Base-by-base conservation (phyloP, 2,797 vertebrate genomes). In the Tympanoctomys barrerae region DNA sequence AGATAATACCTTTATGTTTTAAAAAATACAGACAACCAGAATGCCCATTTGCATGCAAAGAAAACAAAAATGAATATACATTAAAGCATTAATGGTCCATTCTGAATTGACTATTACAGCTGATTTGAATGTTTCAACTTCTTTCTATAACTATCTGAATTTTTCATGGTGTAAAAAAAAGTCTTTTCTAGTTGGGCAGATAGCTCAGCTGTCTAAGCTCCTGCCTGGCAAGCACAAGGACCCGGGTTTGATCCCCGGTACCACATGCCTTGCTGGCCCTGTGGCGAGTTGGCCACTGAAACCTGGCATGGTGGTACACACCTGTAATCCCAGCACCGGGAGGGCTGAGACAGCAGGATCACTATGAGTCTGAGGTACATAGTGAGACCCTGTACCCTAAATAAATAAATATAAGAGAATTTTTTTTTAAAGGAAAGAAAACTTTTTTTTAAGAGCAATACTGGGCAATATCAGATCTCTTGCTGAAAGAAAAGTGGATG, bases 101-200 rank as follows among this genome's bases (percentile, higher is more conserved):
- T 93, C 33, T 91, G 54, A 95, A 84, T 68, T 75, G 57, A 92
- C 42, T 42, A 31, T 33, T 73, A 64, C 22, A 42, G 12, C 57
- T 79, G 62, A 81, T 80, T 46, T 97, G 46, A 83, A 91, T 66
- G 31, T 96, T 92, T 95, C 71, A 81, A 86, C 13, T 93, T 83
- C 66, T 92, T 22, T 83, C 52, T 87, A 4, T 86, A 93, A 94
- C n/a, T 80, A 93, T 54, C 46, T 70, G 79, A 89, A 68, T 93
- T 68, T 96, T 95, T 80, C 82, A 8, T 52, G 33, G 94, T 26
- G 78, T 21, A 85, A 71, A 86, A 86, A 86, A 94, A 91, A 59
- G 42, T 3, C n/a, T 42, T 81, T 87, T 79, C n/a, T 88, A 4
- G 5, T 11, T 21, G 7, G 18, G 57, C 19, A 22, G 19, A 21